A percentile compares a stretch with the other conserved stretches of the same genome.
Evolutionary conservation across 2,888 invertebrate species (phyloP).

Genomic region (Drosophila tanythrix): DNA sequence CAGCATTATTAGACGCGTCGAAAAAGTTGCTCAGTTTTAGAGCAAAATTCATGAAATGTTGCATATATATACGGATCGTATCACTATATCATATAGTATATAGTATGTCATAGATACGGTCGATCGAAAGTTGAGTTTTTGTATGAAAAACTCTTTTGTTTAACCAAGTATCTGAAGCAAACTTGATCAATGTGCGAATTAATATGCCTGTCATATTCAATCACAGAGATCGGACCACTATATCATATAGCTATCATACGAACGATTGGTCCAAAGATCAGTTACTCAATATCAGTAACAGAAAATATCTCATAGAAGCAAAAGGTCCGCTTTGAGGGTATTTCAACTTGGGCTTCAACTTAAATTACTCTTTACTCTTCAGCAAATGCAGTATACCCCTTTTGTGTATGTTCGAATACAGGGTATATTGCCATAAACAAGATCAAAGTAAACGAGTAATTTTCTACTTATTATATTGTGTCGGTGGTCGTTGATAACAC

Average conservation of each 20-base stretch:
- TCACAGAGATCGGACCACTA: neutral
- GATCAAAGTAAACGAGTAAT: conserved; percentile 22
- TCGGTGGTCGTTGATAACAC: conserved; percentile 36
- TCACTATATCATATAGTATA: neutral
- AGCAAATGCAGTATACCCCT: too few relatives aligned
- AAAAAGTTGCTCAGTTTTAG: neutral
- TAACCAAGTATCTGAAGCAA: neutral
- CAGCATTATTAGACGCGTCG: neutral
- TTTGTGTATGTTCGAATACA: neutral
- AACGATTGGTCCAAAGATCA: neutral
- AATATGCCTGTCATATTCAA: neutral
- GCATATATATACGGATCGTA: neutral
- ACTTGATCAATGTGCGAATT: neutral
- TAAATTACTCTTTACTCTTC: accelerated
- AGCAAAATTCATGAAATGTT: neutral
- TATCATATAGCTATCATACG: too few relatives aligned
- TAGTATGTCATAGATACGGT: neutral
- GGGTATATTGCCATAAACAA: conserved; percentile 2
- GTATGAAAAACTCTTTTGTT: neutral
- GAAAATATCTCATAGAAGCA: neutral
- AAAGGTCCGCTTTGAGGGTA: neutral
- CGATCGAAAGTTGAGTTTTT: neutral
- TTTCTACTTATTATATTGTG: conserved; percentile 24
- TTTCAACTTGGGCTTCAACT: neutral
- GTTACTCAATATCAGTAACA: too few relatives aligned